A percentile compares a stretch with the other conserved stretches of the same genome.
phyloP scores from a whole-genome alignment of 1,140 invertebrate species.

The Camponotus vicinus region DNA sequence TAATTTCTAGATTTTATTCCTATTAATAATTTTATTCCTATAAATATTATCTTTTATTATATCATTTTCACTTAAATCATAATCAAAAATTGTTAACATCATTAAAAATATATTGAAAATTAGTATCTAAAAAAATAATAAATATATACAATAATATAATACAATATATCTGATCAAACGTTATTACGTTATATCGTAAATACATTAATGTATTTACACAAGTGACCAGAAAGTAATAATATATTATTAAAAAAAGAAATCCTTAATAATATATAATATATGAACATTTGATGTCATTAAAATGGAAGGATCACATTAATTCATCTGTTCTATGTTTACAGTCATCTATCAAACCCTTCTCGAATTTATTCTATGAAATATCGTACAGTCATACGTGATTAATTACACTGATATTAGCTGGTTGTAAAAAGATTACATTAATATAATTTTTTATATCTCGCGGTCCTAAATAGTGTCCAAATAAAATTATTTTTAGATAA shows the following conservation, averaged over 20 bases:
- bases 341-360: not conserved
- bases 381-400: slow-evolving; percentile 11
- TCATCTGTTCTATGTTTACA: not conserved
- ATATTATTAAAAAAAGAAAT: not conserved
- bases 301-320: slow-evolving; percentile 2
- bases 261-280: not conserved
- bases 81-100: not conserved
- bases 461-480: not conserved
- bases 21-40: no score
- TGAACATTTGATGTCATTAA: not conserved
- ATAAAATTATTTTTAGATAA: slow-evolving; percentile 6
- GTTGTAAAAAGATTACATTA: slow-evolving; percentile 20
- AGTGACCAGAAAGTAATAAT: slow-evolving; percentile 8
- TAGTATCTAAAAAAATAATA: not conserved
- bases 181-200: not conserved
- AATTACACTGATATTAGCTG: not conserved
- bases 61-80: not conserved
- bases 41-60: not conserved
- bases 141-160: not conserved
- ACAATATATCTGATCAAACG: not conserved
- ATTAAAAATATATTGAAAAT: slow-evolving; percentile 19
- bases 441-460: not conserved
- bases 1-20: not conserved
- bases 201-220: not conserved
- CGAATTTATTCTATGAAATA: slow-evolving; percentile 8